A percentile compares a stretch with the other conserved stretches of the same genome.
Evolutionary conservation across 2,888 invertebrate species (phyloP).

Genomic region (Polydrusus cervinus): DNA sequence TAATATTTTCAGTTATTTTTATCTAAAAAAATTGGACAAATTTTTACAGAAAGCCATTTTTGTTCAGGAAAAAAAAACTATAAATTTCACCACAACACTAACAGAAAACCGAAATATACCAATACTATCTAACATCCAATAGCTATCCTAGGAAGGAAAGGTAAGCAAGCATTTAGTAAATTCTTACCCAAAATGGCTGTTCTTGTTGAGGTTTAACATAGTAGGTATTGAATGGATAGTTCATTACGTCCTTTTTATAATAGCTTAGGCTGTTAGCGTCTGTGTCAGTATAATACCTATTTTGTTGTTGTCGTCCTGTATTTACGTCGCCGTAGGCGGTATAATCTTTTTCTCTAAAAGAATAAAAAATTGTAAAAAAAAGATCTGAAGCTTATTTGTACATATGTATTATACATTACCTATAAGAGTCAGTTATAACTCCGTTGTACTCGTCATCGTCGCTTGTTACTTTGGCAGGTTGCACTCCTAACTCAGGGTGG

Average conservation of each 20-base stretch:
- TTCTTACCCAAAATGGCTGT: constrained; percentile 77
- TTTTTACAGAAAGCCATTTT: no score
- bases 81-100: no score
- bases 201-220: constrained; percentile 78
- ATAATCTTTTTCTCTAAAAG: constrained; percentile 53
- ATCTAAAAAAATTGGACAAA: constrained; percentile 63
- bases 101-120: no score
- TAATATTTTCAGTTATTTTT: constrained; percentile 82
- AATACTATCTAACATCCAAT: no score
- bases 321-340: constrained; percentile 68
- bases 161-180: neutral
- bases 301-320: constrained; percentile 66
- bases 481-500: constrained; percentile 85
- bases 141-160: no score
- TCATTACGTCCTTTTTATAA: constrained; percentile 72
- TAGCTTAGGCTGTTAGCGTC: constrained; percentile 70
- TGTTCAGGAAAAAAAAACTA: no score
- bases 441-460: constrained; percentile 44
- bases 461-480: constrained; percentile 77
- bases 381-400: no score
- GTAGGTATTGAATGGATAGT: constrained; percentile 75
- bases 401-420: constrained; percentile 21
- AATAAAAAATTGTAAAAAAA: no score
- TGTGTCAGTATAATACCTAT: constrained; percentile 69
- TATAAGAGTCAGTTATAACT: constrained; percentile 50